Base-by-base conservation (phyloP, 1,140 invertebrate genomes). In the Drosophila ironensis region DNA sequence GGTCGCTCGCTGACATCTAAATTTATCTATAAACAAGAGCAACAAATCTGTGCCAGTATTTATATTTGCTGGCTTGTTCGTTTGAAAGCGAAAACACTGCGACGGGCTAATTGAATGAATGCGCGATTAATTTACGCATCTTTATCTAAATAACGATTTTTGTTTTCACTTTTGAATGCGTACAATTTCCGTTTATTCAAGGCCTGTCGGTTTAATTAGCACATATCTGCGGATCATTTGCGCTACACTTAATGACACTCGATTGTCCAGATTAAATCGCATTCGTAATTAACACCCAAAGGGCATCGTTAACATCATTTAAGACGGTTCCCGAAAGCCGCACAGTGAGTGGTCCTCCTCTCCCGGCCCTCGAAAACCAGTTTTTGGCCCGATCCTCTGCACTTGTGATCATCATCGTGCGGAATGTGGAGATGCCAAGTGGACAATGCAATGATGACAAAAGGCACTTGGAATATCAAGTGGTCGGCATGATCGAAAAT, bases 241-340 rank as follows among this genome's bases (percentile, higher is more conserved):
- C 66, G 59, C 70, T 60, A 60, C 54, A 78, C 35, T 74, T 84
- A 86, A 84, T 80, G 74, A 78, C 80, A 67, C 69, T 63, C 70
- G 78, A 84, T 82, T 84, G 78, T 84, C 51, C 74, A 86, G 78
- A 84, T 86, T 67, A 78, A 74, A 73, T 84, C 56, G 72, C 59
- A 78, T 67, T 86, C 61, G 80, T 74, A 84, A 84, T 84, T 78
- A 84, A 86, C 80, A 82, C 78, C 78, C 78, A 86, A 84, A 78
- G 78, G 78, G 78, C 78, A 86, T 84, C 78, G 78, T 86, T 84
- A 84, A 84, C 78, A 86, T 86, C 70, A 84, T 86, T 84, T 74
- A 84, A 67, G 68, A 63, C 73, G 73, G 68, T 46, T 73, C 54
- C 54, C 47, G 37, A 63, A 44, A 60, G 35, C 40, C 46, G 51